Percentiles rank a stretch among this genome's conserved stretches.
Conservation (phyloP, 2,888 invertebrate species). For the Hydrotaea cyrtoneurina region DNA sequence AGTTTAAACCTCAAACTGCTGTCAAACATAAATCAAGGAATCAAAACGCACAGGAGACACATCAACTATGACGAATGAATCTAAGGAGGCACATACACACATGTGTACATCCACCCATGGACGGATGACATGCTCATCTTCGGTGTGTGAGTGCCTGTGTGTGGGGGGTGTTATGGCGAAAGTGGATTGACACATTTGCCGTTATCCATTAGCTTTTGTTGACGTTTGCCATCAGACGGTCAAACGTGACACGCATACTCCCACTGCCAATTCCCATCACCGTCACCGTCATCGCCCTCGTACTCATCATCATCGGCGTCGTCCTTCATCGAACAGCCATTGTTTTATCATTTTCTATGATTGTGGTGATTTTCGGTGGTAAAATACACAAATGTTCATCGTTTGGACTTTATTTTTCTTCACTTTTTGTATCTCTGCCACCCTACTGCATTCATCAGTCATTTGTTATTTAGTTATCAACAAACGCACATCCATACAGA, state of each 20-base stretch:
- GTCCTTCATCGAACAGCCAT: not conserved
- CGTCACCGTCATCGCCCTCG: not conserved
- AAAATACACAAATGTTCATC: not conserved
- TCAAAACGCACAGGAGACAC: not conserved
- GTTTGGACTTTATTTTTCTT: conserved; percentile 20
- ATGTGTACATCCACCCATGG: not conserved
- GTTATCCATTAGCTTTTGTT: conserved; percentile 47
- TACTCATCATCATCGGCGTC: too few relatives aligned
- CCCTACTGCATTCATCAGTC: conserved; percentile 11
- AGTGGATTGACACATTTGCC: conserved; percentile 54
- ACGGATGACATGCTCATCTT: conserved; percentile 29
- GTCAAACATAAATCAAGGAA: conserved; percentile 57
- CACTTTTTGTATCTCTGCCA: not conserved
- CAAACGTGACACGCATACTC: conserved; percentile 49
- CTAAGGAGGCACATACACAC: not conserved
- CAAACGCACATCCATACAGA: conserved; percentile 10
- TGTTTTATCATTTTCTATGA: conserved; percentile 47
- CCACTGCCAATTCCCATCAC: conserved; percentile 8
- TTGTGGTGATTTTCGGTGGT: conserved; percentile 50
- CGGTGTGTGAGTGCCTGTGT: not conserved
- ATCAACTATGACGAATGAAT: not conserved
- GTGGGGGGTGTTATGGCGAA: conserved; percentile 34
- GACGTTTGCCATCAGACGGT: conserved; percentile 32
- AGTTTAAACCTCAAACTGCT: conserved; percentile 51
- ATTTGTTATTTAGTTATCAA: conserved; percentile 41